Conservation (phyloP, 2,113 vertebrate species). For the Antigone vipio region DNA sequence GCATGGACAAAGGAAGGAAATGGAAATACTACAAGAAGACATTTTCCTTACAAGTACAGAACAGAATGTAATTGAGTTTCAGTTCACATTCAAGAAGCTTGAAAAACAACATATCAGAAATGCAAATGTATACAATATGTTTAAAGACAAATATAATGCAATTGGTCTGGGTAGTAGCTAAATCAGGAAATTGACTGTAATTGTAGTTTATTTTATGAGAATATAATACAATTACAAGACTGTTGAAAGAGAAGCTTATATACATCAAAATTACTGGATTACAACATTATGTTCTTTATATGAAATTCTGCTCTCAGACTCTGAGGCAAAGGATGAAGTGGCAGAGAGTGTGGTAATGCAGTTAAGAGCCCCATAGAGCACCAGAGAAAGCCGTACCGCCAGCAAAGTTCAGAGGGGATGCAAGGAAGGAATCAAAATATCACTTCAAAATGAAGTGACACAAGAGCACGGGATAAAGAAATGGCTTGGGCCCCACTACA, state of each 20-base stretch:
- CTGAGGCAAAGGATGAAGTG: not conserved
- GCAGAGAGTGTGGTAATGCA: not conserved
- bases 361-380: not conserved
- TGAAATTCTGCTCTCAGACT: not conserved
- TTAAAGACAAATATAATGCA: slow-evolving; percentile 18
- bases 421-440: not conserved
- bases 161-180: not conserved
- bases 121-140: slow-evolving; percentile 26
- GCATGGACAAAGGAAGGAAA: not conserved
- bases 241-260: slow-evolving; percentile 29
- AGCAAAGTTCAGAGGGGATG: not conserved
- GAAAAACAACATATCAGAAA: not conserved
- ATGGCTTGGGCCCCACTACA: not conserved
- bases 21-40: not conserved
- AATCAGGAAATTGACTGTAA: slow-evolving; percentile 45
- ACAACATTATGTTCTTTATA: not conserved
- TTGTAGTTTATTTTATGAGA: slow-evolving; percentile 26
- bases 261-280: slow-evolving; percentile 27
- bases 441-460: not conserved
- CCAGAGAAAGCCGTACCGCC: not conserved
- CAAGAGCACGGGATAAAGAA: not conserved
- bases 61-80: not conserved
- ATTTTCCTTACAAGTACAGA: not conserved
- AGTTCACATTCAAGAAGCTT: not conserved
- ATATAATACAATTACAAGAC: slow-evolving; percentile 31